Conservation (phyloP, 2,888 invertebrate species). For the Microctonus hyperodae region DNA sequence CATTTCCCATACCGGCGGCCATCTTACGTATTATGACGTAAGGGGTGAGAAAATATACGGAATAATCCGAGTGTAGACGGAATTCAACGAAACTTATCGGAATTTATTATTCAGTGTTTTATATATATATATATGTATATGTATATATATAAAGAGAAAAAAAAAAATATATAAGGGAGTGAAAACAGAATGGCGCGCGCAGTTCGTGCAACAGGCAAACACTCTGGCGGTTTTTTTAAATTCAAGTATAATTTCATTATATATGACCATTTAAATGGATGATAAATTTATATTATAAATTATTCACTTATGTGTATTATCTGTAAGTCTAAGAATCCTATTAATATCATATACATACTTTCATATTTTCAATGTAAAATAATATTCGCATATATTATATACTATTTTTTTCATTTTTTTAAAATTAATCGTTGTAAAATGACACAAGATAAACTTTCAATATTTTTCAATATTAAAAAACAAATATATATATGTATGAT, state of each 20-base stretch:
- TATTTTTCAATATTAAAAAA: too few relatives aligned
- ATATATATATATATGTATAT: too few relatives aligned
- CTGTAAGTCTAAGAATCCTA: too few relatives aligned
- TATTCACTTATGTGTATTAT: too few relatives aligned
- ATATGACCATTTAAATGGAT: neutral
- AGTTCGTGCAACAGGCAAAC: neutral
- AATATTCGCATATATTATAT: neutral
- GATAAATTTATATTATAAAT: neutral
- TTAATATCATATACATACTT: too few relatives aligned
- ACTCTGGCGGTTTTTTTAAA: neutral
- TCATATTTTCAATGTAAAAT: too few relatives aligned
- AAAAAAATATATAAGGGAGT: too few relatives aligned
- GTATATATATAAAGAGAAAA: too few relatives aligned
- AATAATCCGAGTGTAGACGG: slow-evolving; percentile 33
- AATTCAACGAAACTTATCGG: slow-evolving; percentile 19
- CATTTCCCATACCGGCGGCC: slow-evolving; percentile 76
- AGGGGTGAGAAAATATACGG: slow-evolving; percentile 49
- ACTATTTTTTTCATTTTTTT: neutral
- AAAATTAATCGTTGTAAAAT: too few relatives aligned
- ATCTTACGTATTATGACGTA: slow-evolving; percentile 77
- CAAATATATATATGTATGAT: too few relatives aligned
- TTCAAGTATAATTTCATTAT: neutral
- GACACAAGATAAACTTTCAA: too few relatives aligned
- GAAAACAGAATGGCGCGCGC: neutral
- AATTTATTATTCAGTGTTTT: too few relatives aligned